phyloP scores from a whole-genome alignment of 2,797 vertebrate genomes.

The Coreius guichenoti region DNA sequence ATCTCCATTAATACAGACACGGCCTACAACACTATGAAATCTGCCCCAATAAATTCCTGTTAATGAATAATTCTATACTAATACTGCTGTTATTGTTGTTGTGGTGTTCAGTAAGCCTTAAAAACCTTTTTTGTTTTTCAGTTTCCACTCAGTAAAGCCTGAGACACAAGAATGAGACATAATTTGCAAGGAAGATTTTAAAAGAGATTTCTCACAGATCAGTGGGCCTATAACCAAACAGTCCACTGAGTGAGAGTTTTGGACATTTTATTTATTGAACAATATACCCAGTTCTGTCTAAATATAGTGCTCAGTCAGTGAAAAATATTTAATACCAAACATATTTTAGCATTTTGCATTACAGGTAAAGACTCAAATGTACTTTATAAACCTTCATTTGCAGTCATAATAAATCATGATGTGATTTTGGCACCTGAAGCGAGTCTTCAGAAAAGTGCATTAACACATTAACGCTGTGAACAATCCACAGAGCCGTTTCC shows the following conservation, averaged over 20 bases:
- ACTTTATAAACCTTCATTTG: not conserved
- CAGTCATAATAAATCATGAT: not conserved
- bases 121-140: not conserved
- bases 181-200: not conserved
- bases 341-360: not conserved
- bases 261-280: slow-evolving; percentile 23
- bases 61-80: too few species aligned
- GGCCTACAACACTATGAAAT: too few species aligned
- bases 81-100: too few species aligned
- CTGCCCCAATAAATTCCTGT: too few species aligned
- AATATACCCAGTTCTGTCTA: slow-evolving; percentile 14
- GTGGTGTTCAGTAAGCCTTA: too few species aligned
- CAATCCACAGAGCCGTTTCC: not conserved
- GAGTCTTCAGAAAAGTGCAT: not conserved
- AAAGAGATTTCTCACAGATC: not conserved
- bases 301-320: slow-evolving; percentile 18
- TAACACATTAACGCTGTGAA: not conserved
- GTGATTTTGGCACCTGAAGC: slow-evolving; percentile 28
- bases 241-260: not conserved
- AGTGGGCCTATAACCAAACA: not conserved
- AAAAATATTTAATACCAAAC: slow-evolving; percentile 21
- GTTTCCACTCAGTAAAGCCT: not conserved
- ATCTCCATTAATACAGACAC: too few species aligned
- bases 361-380: not conserved
- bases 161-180: not conserved